These are phyloP conservation scores for Philaethria dido DNA, from an alignment of 2,888 invertebrate genomes.

Conservation along the genomic window DNA sequence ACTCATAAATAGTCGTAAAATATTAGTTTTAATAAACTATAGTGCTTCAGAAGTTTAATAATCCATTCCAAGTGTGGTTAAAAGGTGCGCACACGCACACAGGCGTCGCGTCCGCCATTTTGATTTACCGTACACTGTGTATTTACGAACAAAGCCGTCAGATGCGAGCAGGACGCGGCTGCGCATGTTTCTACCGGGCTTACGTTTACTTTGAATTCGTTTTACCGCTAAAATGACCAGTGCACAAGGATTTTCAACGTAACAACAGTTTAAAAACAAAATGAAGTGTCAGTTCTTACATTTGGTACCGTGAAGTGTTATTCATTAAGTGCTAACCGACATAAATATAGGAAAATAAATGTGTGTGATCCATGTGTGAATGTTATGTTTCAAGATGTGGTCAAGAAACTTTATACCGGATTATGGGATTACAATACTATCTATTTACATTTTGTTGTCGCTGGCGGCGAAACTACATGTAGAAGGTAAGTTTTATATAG, in stretches of 20 bases:
- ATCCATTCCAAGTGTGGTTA: slow-evolving; percentile 53
- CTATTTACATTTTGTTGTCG: slow-evolving; percentile 73
- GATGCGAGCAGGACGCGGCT: slow-evolving; percentile 82
- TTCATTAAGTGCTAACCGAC: slow-evolving; percentile 73
- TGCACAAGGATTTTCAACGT: slow-evolving; percentile 69
- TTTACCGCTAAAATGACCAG: slow-evolving; percentile 82
- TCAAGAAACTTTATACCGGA: slow-evolving; percentile 87
- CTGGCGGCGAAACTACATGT: slow-evolving; percentile 77
- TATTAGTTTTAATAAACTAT: slow-evolving; percentile 43
- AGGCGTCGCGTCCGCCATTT: slow-evolving; percentile 74
- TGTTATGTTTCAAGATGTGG: slow-evolving; percentile 87
- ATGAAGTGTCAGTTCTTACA: slow-evolving; percentile 82
- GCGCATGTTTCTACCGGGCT: slow-evolving; percentile 78
- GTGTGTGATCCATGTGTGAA: slow-evolving; percentile 84
- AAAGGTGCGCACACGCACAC: slow-evolving; percentile 77
- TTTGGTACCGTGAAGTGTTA: slow-evolving; percentile 82
- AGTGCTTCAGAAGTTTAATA: slow-evolving; percentile 38
- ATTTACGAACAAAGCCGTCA: slow-evolving; percentile 84
- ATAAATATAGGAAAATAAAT: slow-evolving; percentile 81
- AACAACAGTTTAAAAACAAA: slow-evolving; percentile 80
- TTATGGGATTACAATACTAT: slow-evolving; percentile 86
- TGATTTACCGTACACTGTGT: slow-evolving; percentile 82
- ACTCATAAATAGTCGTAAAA: slow-evolving; percentile 44
- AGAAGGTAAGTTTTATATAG: slow-evolving; percentile 78
- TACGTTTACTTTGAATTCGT: slow-evolving; percentile 70